Base-by-base conservation (phyloP, 2,888 invertebrate genomes). In the Cistogaster globosa region DNA sequence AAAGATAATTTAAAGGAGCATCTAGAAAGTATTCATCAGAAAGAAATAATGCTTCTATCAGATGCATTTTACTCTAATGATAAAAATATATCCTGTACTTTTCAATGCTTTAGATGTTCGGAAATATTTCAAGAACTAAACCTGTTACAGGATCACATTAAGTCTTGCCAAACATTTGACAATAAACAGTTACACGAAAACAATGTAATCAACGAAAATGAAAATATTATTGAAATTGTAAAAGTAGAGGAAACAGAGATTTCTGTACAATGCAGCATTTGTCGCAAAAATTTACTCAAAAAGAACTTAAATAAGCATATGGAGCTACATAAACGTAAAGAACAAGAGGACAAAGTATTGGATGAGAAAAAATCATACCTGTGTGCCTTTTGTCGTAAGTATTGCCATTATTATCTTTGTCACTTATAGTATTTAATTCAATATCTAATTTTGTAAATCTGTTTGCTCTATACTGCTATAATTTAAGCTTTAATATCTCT, bases 301-400 rank as follows among this genome's bases (percentile, higher is more conserved):
- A 82, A 75, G 45, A 88, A 88, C 74, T 22, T 88, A 4, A 83
- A 72, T 14, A 87, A 86, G 16, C 88, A 88, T 57, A 82, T 88
- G 86, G 63, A 81, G 3, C 42, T 86, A 6, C 88, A 88, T 63
- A 80, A 86, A 22, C 86, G 82, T 26, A 88, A 87, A 20, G 83
- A 86, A 14, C 60, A 53, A 7, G 62, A 62, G 1, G 85, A 67
- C 11, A 80, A 84, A 57, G 20, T 60, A 0, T 45, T 62, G 26
- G 71, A 65, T 6, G 68, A 69, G 55, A 42, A 68, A 6, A 85
- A 53, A 22, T 78, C 76, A 67, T 87, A 74, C 26, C 42, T 87
- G 12, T 88, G 88, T 58, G 79, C 88, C 9, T 86, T 84, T 79
- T 88, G 88, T 53, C 87, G 88, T 88, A 88, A 88, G 88, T 88